Percentiles rank a stretch among this genome's conserved stretches.
phyloP scores from a whole-genome alignment of 2,888 invertebrate genomes.

The Tiliacea citrago region DNA sequence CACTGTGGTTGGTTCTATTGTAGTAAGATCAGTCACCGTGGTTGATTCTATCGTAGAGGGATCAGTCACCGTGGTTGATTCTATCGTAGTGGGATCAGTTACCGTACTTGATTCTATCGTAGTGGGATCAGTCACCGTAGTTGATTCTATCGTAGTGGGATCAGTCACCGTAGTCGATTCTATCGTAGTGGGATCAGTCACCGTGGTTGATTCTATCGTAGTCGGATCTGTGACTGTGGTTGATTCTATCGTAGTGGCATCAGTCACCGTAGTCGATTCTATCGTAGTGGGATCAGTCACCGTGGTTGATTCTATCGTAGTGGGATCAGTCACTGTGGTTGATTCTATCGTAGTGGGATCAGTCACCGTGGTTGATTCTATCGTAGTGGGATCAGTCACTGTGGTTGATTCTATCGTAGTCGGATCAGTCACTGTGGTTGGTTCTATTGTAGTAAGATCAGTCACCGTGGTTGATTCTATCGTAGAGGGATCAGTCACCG shows the following conservation, averaged over 20 bases:
- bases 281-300: neutral
- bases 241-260: constrained; percentile 8
- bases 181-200: neutral
- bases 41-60: constrained; percentile 1
- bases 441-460: too few species aligned
- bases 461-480: too few species aligned
- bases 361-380: too few species aligned
- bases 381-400: too few species aligned
- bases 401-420: too few species aligned
- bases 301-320: too few species aligned
- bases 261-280: neutral
- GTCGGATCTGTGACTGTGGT: neutral
- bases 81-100: neutral
- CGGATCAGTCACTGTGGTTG: neutral
- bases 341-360: too few species aligned
- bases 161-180: neutral
- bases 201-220: constrained; percentile 6
- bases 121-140: neutral
- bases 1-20: neutral
- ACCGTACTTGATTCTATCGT: neutral
- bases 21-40: neutral
- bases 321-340: too few species aligned
- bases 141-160: neutral
- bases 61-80: neutral
- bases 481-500: too few species aligned